Percentiles rank a stretch among this genome's conserved stretches.
Evolutionary conservation across 2,888 invertebrate genomes (phyloP).

Genomic region (Clistopyga incitator): DNA sequence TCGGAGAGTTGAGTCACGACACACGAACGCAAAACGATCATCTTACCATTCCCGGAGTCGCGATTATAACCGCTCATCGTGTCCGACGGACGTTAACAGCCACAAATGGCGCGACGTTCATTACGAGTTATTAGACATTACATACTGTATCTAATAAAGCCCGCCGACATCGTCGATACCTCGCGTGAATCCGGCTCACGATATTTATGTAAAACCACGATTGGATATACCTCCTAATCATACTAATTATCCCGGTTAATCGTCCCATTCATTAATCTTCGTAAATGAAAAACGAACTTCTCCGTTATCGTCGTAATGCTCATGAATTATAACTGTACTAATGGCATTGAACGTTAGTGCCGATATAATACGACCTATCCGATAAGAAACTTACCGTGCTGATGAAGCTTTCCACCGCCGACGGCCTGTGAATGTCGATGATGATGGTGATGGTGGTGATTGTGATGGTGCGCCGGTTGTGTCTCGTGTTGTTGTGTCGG

Average conservation of each 20-base stretch:
- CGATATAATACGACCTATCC: background rate
- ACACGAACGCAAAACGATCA: constrained; percentile 15
- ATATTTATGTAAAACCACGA: constrained; percentile 43
- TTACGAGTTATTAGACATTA: constrained; percentile 52
- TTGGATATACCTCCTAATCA: constrained; percentile 37
- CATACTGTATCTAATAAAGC: constrained; percentile 19
- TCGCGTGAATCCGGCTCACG: background rate
- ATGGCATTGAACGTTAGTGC: constrained; percentile 7
- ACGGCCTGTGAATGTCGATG: constrained; percentile 77
- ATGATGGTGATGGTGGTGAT: constrained; percentile 85
- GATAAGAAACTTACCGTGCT: constrained; percentile 78
- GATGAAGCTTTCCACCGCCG: constrained; percentile 81
- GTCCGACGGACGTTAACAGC: constrained; percentile 49
- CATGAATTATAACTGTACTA: constrained; percentile 9
- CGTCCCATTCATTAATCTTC: constrained; percentile 52
- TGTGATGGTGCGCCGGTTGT: constrained; percentile 72
- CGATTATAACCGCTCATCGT: constrained; percentile 42
- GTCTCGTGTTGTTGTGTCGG: constrained; percentile 84
- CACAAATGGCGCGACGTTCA: constrained; percentile 42
- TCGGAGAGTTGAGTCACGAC: constrained; percentile 13
- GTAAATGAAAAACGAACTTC: background rate
- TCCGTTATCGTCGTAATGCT: constrained; percentile 8
- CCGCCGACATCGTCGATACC: constrained; percentile 25
- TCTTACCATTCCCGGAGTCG: constrained; percentile 20
- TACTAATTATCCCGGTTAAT: constrained; percentile 54